Conservation (phyloP, 2,888 invertebrate genomes). For the Chloromyia formosa region DNA sequence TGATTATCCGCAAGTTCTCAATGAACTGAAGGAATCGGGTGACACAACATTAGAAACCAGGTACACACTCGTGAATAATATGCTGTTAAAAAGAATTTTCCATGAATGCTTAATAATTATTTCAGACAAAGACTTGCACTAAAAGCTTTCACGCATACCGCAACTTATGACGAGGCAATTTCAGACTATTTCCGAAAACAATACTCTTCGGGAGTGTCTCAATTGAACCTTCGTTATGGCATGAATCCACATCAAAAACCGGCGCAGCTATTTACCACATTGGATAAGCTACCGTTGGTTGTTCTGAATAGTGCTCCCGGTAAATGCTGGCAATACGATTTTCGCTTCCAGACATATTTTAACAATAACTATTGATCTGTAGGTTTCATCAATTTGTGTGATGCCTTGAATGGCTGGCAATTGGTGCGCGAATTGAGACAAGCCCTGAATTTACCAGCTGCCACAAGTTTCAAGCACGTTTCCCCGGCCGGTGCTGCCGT, state of each 20-base stretch:
- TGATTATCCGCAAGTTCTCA: slow-evolving; percentile 82
- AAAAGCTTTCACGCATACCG: slow-evolving; percentile 96
- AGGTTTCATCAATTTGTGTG: slow-evolving; percentile 94
- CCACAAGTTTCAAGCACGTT: slow-evolving; percentile 97
- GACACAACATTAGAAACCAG: slow-evolving; percentile 74
- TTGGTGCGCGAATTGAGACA: slow-evolving; percentile 86
- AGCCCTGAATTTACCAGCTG: slow-evolving; percentile 85
- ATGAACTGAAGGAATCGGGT: slow-evolving; percentile 75
- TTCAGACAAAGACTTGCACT: slow-evolving; percentile 80
- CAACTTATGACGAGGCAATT: slow-evolving; percentile 93
- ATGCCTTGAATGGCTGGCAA: slow-evolving; percentile 98
- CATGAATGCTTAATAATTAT: slow-evolving; percentile 50
- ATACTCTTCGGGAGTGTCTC: slow-evolving; percentile 80
- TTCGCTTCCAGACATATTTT: too few species aligned
- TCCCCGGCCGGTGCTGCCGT: slow-evolving; percentile 98
- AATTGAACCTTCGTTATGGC: slow-evolving; percentile 88
- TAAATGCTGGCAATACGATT: too few species aligned
- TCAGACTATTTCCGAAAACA: slow-evolving; percentile 94
- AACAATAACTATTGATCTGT: background rate
- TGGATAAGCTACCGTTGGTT: slow-evolving; percentile 80
- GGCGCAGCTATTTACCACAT: slow-evolving; percentile 87
- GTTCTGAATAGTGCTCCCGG: slow-evolving; percentile 94
- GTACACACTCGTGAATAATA: slow-evolving; percentile 6
- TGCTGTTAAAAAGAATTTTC: background rate
- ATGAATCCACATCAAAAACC: slow-evolving; percentile 99